These are phyloP conservation scores for Electrona antarctica DNA, from an alignment of 2,113 vertebrate genomes.

Conservation along the genomic window DNA sequence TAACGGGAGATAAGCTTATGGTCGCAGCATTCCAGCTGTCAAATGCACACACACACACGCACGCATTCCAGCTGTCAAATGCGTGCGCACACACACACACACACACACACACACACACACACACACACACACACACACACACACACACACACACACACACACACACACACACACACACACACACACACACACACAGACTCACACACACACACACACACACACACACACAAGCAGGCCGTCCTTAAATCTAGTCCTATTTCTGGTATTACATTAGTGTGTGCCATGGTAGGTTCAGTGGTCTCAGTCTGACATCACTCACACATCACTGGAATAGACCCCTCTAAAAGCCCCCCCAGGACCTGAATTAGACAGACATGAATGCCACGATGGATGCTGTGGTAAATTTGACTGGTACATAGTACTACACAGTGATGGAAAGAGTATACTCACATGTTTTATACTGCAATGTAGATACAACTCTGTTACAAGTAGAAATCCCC, in stretches of 20 bases:
- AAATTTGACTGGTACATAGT: neutral
- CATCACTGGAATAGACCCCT: conserved; percentile 11
- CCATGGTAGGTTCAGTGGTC: conserved; percentile 41
- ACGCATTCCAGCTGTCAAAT: conserved; percentile 66
- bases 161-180: too few relatives aligned
- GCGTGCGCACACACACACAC: conserved; percentile 15
- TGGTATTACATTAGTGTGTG: conserved; percentile 9
- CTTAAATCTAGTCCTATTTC: conserved; percentile 44
- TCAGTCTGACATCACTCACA: conserved; percentile 51
- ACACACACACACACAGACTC: too few relatives aligned
- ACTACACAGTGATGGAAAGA: too few relatives aligned
- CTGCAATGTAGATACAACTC: too few relatives aligned
- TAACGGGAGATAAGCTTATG: conserved; percentile 62
- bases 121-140: too few relatives aligned
- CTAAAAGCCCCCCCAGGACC: too few relatives aligned
- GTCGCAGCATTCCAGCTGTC: conserved; percentile 67
- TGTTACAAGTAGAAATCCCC: too few relatives aligned
- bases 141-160: too few relatives aligned
- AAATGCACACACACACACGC: conserved; percentile 32
- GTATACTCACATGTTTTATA: too few relatives aligned
- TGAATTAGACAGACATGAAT: neutral
- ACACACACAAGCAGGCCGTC: conserved; percentile 41
- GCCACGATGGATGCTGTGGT: neutral
- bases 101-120: neutral
- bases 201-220: too few relatives aligned